A percentile compares a stretch with the other conserved stretches of the same genome.
Evolutionary conservation across 2,113 vertebrate genomes (phyloP).

Genomic region (Nannospalax galili): DNA sequence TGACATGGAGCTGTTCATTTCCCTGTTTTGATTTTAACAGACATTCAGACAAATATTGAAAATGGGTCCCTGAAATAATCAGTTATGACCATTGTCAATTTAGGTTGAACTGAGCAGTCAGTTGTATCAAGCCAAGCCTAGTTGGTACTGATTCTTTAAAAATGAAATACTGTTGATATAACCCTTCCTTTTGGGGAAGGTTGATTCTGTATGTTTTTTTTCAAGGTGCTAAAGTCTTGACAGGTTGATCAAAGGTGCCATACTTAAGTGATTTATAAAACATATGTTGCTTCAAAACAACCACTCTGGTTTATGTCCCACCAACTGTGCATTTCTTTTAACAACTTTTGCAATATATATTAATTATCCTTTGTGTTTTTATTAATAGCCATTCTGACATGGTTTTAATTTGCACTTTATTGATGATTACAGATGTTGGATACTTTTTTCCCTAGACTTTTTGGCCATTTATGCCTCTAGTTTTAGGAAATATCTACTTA

Average conservation of each 20-base stretch:
- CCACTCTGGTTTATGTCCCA: background rate
- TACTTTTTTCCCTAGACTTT: background rate
- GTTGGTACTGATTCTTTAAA: slow-evolving; percentile 41
- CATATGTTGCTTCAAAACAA: background rate
- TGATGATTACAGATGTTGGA: background rate
- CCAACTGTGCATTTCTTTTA: background rate
- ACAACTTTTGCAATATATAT: background rate
- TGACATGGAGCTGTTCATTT: background rate
- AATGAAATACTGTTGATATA: background rate
- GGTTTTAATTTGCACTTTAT: slow-evolving; percentile 12
- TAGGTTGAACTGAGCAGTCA: background rate
- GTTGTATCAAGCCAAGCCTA: background rate
- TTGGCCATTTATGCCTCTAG: background rate
- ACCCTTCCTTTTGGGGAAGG: slow-evolving; percentile 21
- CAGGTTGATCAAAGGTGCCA: background rate
- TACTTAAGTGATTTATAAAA: slow-evolving; percentile 21
- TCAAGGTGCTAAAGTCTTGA: slow-evolving; percentile 1
- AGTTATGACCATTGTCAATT: background rate
- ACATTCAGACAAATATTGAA: background rate
- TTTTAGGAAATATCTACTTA: background rate
- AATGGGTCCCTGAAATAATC: slow-evolving; percentile 23
- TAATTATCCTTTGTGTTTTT: background rate
- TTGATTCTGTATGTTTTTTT: background rate
- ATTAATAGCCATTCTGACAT: background rate
- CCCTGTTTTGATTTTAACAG: background rate